These are phyloP conservation scores for Acanthiza pusilla DNA, from an alignment of 2,797 vertebrate genomes.

Conservation along the genomic window DNA sequence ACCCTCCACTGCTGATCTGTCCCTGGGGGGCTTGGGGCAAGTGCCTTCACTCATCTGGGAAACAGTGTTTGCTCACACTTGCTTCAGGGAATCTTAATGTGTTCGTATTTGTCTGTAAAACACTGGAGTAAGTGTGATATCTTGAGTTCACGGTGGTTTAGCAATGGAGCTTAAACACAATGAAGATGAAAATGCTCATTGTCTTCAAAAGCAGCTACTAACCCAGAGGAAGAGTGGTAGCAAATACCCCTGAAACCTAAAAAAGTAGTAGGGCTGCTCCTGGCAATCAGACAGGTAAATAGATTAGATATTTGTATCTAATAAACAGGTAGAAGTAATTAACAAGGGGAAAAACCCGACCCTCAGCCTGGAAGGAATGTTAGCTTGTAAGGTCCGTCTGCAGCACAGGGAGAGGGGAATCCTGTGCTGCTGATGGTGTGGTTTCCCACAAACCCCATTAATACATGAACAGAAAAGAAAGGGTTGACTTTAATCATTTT, in stretches of 20 bases:
- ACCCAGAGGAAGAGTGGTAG: neutral
- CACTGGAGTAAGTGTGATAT: neutral
- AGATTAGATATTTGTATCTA: neutral
- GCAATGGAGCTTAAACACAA: neutral
- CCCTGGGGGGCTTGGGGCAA: fast-evolving
- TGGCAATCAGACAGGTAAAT: neutral
- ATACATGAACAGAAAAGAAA: neutral
- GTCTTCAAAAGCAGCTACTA: neutral
- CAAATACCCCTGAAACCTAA: neutral
- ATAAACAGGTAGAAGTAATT: neutral
- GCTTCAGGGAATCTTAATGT: neutral
- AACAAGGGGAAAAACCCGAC: fast-evolving
- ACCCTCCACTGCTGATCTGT: neutral
- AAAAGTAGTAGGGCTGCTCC: neutral
- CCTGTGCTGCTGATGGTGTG: neutral
- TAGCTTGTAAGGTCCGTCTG: neutral
- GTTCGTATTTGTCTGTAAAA: neutral
- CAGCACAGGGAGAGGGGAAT: neutral
- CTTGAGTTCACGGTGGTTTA: neutral
- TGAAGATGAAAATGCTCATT: neutral
- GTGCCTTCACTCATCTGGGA: neutral
- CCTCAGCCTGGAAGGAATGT: neutral
- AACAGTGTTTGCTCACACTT: neutral
- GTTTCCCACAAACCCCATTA: neutral
- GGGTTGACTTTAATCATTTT: neutral